These are phyloP conservation scores for Diachrysia chrysitis DNA, from an alignment of 2,888 invertebrate species.

Conservation along the genomic window DNA sequence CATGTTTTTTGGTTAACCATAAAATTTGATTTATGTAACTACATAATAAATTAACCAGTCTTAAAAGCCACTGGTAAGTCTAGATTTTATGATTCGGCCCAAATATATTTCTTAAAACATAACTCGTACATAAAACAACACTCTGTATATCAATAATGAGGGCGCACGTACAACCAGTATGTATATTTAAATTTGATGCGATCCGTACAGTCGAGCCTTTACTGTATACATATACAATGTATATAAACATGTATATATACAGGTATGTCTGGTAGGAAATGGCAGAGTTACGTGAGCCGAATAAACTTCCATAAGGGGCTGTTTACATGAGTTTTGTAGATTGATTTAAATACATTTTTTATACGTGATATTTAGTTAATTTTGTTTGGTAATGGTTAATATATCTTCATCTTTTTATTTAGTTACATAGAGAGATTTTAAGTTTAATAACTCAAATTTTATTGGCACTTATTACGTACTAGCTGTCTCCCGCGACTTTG, in stretches of 20 bases:
- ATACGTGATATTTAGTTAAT: not conserved
- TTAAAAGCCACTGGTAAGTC: no score
- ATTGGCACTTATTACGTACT: no score
- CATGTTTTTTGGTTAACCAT: no score
- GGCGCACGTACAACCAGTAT: slow-evolving; percentile 78
- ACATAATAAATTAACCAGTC: no score
- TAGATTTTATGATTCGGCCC: no score
- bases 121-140: slow-evolving; percentile 50
- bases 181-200: slow-evolving; percentile 86
- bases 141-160: slow-evolving; percentile 78
- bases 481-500: no score
- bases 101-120: no score
- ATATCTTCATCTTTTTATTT: no score
- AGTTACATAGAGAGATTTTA: no score
- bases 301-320: slow-evolving; percentile 34
- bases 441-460: no score
- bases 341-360: not conserved
- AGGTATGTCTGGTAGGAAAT: slow-evolving; percentile 48
- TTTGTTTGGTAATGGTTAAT: not conserved
- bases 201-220: slow-evolving; percentile 48
- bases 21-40: no score
- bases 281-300: slow-evolving; percentile 49
- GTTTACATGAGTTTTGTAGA: slow-evolving; percentile 43
- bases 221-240: slow-evolving; percentile 11
- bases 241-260: slow-evolving; percentile 9